These are phyloP conservation scores for Eospalax fontanierii DNA, from an alignment of 2,797 vertebrate species.

Conservation along the genomic window DNA sequence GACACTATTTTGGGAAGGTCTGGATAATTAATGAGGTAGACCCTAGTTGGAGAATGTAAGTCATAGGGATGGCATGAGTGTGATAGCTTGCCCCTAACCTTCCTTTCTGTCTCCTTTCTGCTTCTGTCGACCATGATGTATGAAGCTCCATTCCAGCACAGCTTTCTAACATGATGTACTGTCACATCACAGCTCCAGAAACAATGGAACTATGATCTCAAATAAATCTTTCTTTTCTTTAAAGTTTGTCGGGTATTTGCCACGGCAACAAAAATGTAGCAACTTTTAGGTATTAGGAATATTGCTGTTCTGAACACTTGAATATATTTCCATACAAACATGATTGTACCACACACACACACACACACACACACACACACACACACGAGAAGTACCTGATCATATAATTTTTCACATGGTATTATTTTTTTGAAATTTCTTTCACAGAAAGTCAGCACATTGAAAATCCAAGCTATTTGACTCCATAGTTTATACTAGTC, in stretches of 20 bases:
- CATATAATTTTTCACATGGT: neutral
- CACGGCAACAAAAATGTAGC: neutral
- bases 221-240: neutral
- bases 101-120: neutral
- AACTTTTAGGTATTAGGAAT: conserved; percentile 14
- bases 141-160: neutral
- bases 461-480: neutral
- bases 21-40: neutral
- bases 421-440: conserved; percentile 9
- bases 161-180: neutral
- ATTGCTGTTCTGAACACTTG: neutral
- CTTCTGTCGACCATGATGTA: neutral
- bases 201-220: neutral
- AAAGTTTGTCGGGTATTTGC: neutral
- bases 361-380: neutral
- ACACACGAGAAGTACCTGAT: neutral
- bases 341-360: neutral
- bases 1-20: neutral
- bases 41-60: neutral
- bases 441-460: neutral
- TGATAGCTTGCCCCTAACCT: too few relatives aligned
- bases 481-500: neutral
- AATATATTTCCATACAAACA: neutral
- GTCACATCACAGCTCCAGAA: neutral
- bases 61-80: neutral